Evolutionary conservation across 1,140 invertebrate species (phyloP).

Genomic region (Chironomus striatipennis): DNA sequence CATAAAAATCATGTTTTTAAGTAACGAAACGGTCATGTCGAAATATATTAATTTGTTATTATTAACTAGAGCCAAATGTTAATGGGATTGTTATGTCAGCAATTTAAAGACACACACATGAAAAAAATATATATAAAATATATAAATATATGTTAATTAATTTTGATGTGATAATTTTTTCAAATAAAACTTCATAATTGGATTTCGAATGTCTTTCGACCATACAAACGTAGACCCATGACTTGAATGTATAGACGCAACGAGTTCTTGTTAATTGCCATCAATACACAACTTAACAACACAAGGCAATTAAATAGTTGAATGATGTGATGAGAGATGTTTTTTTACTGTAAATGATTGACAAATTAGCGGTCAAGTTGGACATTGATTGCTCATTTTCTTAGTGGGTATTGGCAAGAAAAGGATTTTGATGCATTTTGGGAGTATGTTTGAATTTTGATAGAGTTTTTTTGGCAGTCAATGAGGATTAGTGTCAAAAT

Average conservation of each 20-base stretch:
- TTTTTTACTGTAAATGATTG: conserved; percentile 7
- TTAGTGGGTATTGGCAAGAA: too few relatives aligned
- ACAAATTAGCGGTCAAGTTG: not conserved
- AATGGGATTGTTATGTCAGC: conserved; percentile 10
- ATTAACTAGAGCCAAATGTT: not conserved
- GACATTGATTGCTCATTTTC: too few relatives aligned
- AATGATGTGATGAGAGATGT: conserved; percentile 6
- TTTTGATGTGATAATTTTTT: conserved; percentile 9
- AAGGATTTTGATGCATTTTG: too few relatives aligned
- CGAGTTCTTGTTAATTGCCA: conserved; percentile 1
- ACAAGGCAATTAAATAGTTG: conserved; percentile 13
- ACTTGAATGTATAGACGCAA: not conserved
- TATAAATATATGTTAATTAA: conserved; percentile 4
- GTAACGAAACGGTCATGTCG: too few relatives aligned
- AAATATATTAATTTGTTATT: not conserved
- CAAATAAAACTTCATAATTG: conserved; percentile 19
- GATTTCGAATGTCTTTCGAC: not conserved
- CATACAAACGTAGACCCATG: not conserved
- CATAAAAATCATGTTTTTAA: too few relatives aligned
- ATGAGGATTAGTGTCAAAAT: too few relatives aligned
- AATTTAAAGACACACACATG: too few relatives aligned
- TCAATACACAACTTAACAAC: not conserved
- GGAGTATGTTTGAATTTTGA: too few relatives aligned
- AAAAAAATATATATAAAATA: too few relatives aligned
- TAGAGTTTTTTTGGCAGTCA: too few relatives aligned